Percentiles rank a stretch among this genome's conserved stretches.
phyloP scores from a whole-genome alignment of 2,113 vertebrate species.

The Oncorhynchus keta region DNA sequence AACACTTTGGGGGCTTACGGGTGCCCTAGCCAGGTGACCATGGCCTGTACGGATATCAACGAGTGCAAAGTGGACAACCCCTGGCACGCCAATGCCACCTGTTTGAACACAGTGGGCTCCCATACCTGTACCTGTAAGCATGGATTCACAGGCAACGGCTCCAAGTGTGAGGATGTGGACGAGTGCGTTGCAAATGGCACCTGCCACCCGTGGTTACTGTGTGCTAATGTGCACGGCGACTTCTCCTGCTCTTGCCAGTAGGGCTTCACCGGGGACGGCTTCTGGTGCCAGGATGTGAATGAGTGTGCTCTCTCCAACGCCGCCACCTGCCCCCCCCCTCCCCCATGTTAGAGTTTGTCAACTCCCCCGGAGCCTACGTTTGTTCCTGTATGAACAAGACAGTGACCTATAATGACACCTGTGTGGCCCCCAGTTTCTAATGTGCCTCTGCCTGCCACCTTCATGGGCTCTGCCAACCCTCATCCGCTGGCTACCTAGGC shows the following conservation, averaged over 20 bases:
- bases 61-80: constrained; percentile 67
- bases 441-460: constrained; percentile 72
- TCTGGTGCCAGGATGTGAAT: constrained; percentile 70
- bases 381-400: constrained; percentile 81
- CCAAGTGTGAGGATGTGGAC: constrained; percentile 70
- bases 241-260: constrained; percentile 70
- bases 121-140: constrained; percentile 72
- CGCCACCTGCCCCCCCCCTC: constrained; percentile 63
- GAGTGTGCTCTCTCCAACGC: constrained; percentile 67
- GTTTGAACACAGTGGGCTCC: constrained; percentile 73
- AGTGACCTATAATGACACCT: constrained; percentile 63
- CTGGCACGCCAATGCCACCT: constrained; percentile 74
- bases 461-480: constrained; percentile 72
- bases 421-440: constrained; percentile 55
- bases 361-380: constrained; percentile 74
- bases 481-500: constrained; percentile 64
- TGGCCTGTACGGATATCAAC: constrained; percentile 71
- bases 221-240: constrained; percentile 68
- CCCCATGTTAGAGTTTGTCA: constrained; percentile 67
- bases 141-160: constrained; percentile 72
- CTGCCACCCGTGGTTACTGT: constrained; percentile 63
- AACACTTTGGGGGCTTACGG: constrained; percentile 73
- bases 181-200: constrained; percentile 62
- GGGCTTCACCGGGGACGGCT: constrained; percentile 74
- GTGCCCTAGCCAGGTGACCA: constrained; percentile 63